phyloP scores from a whole-genome alignment of 2,797 vertebrate genomes.

The Sebastes iracundus region DNA sequence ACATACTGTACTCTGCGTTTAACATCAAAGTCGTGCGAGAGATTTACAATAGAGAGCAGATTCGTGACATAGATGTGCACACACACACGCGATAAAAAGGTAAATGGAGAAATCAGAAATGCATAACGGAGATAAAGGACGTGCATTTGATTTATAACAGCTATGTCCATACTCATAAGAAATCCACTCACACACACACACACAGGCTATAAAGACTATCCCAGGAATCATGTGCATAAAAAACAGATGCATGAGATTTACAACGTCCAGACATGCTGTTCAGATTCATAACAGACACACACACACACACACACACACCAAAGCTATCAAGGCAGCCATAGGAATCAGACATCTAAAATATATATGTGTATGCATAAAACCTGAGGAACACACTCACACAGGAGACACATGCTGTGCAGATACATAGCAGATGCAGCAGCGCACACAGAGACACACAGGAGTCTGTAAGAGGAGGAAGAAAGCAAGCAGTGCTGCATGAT shows the following conservation, averaged over 20 bases:
- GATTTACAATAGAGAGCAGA: constrained; percentile 21
- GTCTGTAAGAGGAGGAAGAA: constrained; percentile 32
- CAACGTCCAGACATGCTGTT: constrained; percentile 13
- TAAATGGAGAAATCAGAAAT: constrained; percentile 17
- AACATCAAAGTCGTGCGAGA: constrained; percentile 31
- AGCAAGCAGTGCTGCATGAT: constrained; percentile 42
- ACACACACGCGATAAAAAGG: neutral
- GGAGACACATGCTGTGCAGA: constrained; percentile 45
- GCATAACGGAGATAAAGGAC: constrained; percentile 1
- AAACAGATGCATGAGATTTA: constrained; percentile 54
- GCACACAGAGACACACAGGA: constrained; percentile 4
- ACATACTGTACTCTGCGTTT: constrained; percentile 6
- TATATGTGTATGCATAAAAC: constrained; percentile 14
- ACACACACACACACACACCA: neutral
- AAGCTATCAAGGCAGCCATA: constrained; percentile 1
- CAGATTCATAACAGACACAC: constrained; percentile 33
- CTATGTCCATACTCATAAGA: constrained; percentile 9
- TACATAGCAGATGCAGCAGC: constrained; percentile 38
- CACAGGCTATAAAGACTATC: neutral
- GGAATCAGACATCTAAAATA: constrained; percentile 35
- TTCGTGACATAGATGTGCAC: neutral
- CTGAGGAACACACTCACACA: constrained; percentile 24
- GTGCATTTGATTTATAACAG: neutral
- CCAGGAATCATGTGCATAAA: constrained; percentile 15
- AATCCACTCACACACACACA: neutral